Conservation (phyloP, 2,888 invertebrate species). For the Maniola hyperantus region DNA sequence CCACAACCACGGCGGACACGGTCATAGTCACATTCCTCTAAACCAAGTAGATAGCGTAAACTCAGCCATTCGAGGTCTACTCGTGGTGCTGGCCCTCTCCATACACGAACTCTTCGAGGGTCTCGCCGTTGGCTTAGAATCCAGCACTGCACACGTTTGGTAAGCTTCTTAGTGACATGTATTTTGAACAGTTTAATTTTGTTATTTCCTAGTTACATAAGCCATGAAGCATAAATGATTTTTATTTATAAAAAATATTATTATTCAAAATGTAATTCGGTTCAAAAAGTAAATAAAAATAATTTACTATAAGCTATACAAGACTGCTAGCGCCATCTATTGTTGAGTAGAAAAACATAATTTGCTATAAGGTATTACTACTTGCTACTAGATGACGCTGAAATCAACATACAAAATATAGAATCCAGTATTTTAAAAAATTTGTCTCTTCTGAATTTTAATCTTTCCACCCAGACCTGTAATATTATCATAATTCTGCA, state of each 20-base stretch:
- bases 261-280: too few relatives aligned
- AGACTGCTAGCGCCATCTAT: constrained; percentile 44
- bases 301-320: too few relatives aligned
- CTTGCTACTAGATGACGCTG: constrained; percentile 48
- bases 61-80: constrained; percentile 85
- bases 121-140: constrained; percentile 90
- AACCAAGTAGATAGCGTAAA: constrained; percentile 71
- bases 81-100: constrained; percentile 92
- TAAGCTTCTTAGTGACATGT: too few relatives aligned
- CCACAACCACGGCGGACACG: constrained; percentile 53
- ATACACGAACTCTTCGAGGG: constrained; percentile 95
- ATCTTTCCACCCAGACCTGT: too few relatives aligned
- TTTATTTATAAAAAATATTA: too few relatives aligned
- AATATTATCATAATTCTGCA: too few relatives aligned
- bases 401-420: too few relatives aligned
- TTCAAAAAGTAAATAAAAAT: too few relatives aligned
- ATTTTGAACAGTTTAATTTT: too few relatives aligned
- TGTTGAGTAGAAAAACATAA: constrained; percentile 42
- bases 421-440: not conserved
- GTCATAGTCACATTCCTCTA: constrained; percentile 76
- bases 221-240: too few relatives aligned
- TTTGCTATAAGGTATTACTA: not conserved
- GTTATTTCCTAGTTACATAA: too few relatives aligned
- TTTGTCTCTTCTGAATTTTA: too few relatives aligned
- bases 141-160: constrained; percentile 76